Conservation (phyloP, 2,888 invertebrate genomes). For the Stenchaetothrips biformis region DNA sequence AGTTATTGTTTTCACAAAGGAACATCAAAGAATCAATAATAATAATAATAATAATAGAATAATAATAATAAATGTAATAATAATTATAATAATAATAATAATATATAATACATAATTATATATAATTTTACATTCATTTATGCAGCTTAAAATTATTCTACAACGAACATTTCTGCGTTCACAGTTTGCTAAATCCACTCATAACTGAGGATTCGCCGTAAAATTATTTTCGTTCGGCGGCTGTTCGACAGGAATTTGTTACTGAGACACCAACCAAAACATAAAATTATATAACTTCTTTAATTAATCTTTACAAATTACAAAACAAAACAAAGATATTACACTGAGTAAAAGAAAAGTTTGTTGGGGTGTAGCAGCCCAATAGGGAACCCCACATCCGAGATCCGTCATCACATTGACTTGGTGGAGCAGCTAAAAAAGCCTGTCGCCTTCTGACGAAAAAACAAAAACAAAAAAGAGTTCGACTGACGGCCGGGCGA, state of each 20-base stretch:
- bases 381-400: conserved; percentile 16
- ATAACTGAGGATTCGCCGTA: conserved; percentile 10
- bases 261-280: conserved; percentile 24
- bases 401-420: conserved; percentile 23
- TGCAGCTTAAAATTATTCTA: conserved; percentile 24
- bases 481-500: conserved; percentile 14
- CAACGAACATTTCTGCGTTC: conserved; percentile 23
- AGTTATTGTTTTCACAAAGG: conserved; percentile 25
- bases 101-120: conserved; percentile 23
- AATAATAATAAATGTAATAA: conserved; percentile 17
- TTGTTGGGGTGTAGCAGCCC: conserved; percentile 20
- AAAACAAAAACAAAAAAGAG: conserved; percentile 3
- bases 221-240: conserved; percentile 11
- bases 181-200: conserved; percentile 23
- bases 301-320: conserved; percentile 25
- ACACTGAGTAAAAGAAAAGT: conserved; percentile 25
- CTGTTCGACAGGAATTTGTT: conserved; percentile 19
- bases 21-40: conserved; percentile 25
- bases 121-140: conserved; percentile 25
- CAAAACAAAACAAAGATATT: conserved; percentile 25
- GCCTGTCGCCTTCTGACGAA: conserved; percentile 1
- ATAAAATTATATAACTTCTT: conserved; percentile 25
- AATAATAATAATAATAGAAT: conserved; percentile 8
- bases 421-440: conserved; percentile 22
- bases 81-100: conserved; percentile 14